Percentiles rank a stretch among this genome's conserved stretches.
Evolutionary conservation across 1,140 invertebrate genomes (phyloP).

Genomic region (Drosophila simulans): DNA sequence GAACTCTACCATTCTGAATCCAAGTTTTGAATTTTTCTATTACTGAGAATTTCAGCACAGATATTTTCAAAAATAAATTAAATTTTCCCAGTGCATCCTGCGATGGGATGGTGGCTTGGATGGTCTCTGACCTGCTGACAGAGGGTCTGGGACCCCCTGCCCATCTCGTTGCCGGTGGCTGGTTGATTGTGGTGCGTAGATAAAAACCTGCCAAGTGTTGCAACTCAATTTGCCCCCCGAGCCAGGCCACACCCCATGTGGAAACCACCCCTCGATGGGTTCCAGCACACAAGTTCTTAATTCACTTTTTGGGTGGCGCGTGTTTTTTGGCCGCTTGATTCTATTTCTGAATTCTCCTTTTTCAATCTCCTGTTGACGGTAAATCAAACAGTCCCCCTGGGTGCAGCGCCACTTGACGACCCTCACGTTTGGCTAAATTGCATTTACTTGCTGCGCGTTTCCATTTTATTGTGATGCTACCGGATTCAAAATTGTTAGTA

Average conservation of each 20-base stretch:
- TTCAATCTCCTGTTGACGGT: constrained; percentile 83
- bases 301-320: constrained; percentile 72
- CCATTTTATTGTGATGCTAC: constrained; percentile 59
- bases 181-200: constrained; percentile 78
- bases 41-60: too few species aligned
- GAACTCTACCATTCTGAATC: too few species aligned
- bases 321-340: constrained; percentile 37
- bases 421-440: constrained; percentile 65
- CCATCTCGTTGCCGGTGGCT: constrained; percentile 11
- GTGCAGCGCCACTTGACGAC: constrained; percentile 72
- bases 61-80: not conserved
- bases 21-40: too few species aligned
- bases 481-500: constrained; percentile 44
- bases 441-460: constrained; percentile 71
- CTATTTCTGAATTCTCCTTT: constrained; percentile 41
- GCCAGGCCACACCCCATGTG: constrained; percentile 8
- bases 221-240: constrained; percentile 72
- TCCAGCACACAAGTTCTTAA: constrained; percentile 81
- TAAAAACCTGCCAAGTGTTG: constrained; percentile 83
- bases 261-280: constrained; percentile 56
- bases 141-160: constrained; percentile 21
- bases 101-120: constrained; percentile 13
- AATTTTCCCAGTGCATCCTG: constrained; percentile 14
- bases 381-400: constrained; percentile 82
- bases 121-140: constrained; percentile 42